A percentile compares a stretch with the other conserved stretches of the same genome.
Evolutionary conservation across 2,797 vertebrate genomes (phyloP).

Genomic region (Rhinoraja longicauda): DNA sequence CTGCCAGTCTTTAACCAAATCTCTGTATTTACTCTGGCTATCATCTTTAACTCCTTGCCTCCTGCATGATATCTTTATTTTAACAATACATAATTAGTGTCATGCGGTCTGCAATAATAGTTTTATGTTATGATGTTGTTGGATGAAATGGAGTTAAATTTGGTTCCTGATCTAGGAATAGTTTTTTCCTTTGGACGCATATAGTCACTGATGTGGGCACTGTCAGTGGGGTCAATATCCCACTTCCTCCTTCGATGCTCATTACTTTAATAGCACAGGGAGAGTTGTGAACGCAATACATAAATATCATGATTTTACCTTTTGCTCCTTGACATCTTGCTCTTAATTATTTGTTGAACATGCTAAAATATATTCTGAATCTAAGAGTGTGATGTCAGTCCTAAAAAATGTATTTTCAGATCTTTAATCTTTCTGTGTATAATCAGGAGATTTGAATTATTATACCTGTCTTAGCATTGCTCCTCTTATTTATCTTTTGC

Average conservation of each 20-base stretch:
- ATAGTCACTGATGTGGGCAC: not conserved
- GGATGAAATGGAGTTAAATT: not conserved
- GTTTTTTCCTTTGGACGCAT: not conserved
- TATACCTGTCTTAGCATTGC: not conserved
- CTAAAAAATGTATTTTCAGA: not conserved
- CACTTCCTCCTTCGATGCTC: not conserved
- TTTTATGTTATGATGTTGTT: not conserved
- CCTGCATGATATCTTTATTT: not conserved
- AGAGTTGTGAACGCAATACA: too few relatives aligned
- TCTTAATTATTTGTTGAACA: not conserved
- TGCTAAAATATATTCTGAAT: not conserved
- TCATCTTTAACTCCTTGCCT: conserved; percentile 18
- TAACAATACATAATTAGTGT: conserved; percentile 2
- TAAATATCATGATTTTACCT: not conserved
- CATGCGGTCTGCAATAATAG: not conserved
- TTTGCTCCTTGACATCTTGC: not conserved
- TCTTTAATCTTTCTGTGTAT: not conserved
- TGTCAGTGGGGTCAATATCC: not conserved
- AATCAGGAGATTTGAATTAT: not conserved
- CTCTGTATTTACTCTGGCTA: not conserved
- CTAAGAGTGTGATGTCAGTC: too few relatives aligned
- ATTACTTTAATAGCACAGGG: not conserved
- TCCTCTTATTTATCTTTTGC: not conserved
- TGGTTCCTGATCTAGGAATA: not conserved
- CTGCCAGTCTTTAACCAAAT: not conserved